Base-by-base conservation (phyloP, 2,888 invertebrate genomes). In the Drosophila neotestacea region DNA sequence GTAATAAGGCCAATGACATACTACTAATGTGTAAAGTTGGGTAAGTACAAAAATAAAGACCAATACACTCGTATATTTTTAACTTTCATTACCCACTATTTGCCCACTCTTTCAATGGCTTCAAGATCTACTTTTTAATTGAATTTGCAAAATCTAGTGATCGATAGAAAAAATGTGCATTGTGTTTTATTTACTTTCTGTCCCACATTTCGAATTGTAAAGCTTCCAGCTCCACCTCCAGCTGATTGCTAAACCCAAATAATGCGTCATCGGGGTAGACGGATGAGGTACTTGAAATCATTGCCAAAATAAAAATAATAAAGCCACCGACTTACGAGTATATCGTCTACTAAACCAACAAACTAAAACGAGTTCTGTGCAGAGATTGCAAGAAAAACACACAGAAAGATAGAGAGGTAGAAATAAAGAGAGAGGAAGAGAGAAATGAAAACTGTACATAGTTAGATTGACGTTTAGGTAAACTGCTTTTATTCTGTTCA, bases 351-450 rank as follows among this genome's bases (percentile, higher is more conserved):
- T 11, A 27, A 51, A 22, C n/a, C 32, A 39, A 41, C 22, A 44
- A 47, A 60, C 41, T 38, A 30, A 76, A 75, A 76, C 67, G 46
- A 63, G 72, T 76, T 75, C 55, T 60, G 30, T 11, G 13, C 42
- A 46, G 51, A 39, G 16, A 34, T 6, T 38, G 52, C 42, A 39
- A 48, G 41, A 32, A 28, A 30, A 30, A 58, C 28, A 55, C 36
- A 47, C 38, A 30, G 7, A 56, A 62, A 42, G 50, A 4, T 28
- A 59, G 7, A 60, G 4, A 39, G 36, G 38, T 36, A 58, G 32
- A 13, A n/a, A 63, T 28, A 44, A n/a, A 62, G 16, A 47, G 42
- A 39, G 13, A 44, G 46, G 7, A 46, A 22, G 32, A 32, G 4
- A 55, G 9, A 13, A 39, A 30, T 38, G 13, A 34, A 22, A 75